phyloP scores from a whole-genome alignment of 1,140 invertebrate genomes.

The Drosophila truncata region DNA sequence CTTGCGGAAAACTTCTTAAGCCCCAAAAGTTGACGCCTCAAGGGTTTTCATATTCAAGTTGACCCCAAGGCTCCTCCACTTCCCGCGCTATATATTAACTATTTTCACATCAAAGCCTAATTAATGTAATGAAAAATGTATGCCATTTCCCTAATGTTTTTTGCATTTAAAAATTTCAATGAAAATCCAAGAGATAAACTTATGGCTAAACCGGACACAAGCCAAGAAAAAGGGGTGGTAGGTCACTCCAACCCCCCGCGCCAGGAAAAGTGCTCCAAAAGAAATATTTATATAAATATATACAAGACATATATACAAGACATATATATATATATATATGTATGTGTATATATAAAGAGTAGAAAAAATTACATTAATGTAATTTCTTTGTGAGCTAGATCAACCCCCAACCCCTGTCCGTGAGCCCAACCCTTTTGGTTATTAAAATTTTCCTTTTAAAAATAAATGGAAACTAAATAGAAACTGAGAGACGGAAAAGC shows the following conservation, averaged over 20 bases:
- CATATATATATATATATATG: background rate
- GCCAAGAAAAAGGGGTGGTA: slow-evolving; percentile 27
- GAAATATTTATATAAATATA: slow-evolving; percentile 29
- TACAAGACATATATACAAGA: background rate
- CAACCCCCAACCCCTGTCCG: slow-evolving; percentile 3
- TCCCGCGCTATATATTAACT: slow-evolving; percentile 12
- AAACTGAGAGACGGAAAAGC: slow-evolving; percentile 43
- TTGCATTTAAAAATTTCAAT: slow-evolving; percentile 31
- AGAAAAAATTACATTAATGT: slow-evolving; percentile 72
- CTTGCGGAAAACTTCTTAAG: background rate
- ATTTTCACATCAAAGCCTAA: slow-evolving; percentile 65
- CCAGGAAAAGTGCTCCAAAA: slow-evolving; percentile 6
- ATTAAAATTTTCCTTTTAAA: slow-evolving; percentile 81
- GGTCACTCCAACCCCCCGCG: slow-evolving; percentile 2
- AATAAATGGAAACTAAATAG: slow-evolving; percentile 83
- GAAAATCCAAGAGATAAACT: slow-evolving; percentile 33
- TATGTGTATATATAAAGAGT: background rate
- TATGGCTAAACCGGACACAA: slow-evolving; percentile 27
- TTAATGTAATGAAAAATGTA: slow-evolving; percentile 73
- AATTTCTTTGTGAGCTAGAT: slow-evolving; percentile 43
- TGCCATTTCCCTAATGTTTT: slow-evolving; percentile 44
- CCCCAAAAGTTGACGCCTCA: slow-evolving; percentile 4
- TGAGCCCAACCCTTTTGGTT: slow-evolving; percentile 67
- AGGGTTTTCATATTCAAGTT: background rate
- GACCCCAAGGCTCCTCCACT: background rate